phyloP scores from a whole-genome alignment of 2,113 vertebrate species.

The Xenus cinereus region DNA sequence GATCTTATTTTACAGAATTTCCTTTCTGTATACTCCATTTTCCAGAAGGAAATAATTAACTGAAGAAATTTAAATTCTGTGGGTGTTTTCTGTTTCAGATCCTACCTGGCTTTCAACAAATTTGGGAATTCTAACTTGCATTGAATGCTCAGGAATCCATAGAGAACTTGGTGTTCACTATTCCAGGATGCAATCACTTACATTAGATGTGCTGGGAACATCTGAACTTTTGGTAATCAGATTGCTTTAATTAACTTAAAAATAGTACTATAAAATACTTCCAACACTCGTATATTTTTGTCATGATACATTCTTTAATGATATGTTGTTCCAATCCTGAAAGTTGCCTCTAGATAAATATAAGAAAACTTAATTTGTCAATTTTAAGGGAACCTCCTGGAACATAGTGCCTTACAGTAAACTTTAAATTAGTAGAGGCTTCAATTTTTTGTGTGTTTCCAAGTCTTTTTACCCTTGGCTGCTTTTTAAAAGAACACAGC shows the following conservation, averaged over 20 bases:
- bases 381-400: not conserved
- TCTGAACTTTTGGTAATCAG: conserved; percentile 92
- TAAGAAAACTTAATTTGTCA: not conserved
- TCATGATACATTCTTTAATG: not conserved
- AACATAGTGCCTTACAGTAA: not conserved
- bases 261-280: not conserved
- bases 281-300: not conserved
- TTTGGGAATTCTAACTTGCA: conserved; percentile 93
- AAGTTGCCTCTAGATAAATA: not conserved
- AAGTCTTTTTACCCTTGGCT: not conserved
- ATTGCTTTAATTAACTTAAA: not conserved
- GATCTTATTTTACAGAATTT: not conserved
- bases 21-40: not conserved
- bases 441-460: not conserved
- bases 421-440: not conserved
- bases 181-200: conserved; percentile 97
- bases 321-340: not conserved
- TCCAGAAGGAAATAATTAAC: not conserved
- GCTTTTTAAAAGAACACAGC: not conserved
- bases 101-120: conserved; percentile 98
- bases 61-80: not conserved
- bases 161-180: conserved; percentile 96
- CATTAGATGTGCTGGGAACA: conserved; percentile 92
- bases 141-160: conserved; percentile 98
- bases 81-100: conserved; percentile 73